Percentiles rank a stretch among this genome's conserved stretches.
Conservation (phyloP, 2,113 vertebrate genomes). For the Glaucomys volans region DNA sequence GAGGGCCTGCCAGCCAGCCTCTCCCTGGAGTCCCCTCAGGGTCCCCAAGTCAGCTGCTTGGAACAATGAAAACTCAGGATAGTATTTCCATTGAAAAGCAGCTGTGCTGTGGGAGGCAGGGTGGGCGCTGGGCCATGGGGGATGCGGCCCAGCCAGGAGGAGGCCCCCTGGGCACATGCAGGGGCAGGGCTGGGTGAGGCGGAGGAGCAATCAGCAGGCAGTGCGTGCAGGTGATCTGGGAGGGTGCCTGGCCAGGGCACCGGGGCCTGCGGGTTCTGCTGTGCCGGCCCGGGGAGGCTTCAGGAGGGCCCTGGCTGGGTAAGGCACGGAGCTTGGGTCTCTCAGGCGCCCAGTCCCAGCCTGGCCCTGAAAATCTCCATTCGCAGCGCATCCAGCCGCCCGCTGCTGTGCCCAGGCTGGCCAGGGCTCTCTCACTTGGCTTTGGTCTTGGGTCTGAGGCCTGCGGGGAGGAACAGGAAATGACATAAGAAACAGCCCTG, state of each 20-base stretch:
- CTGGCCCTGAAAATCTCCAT: neutral
- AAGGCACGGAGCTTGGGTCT: slow-evolving; percentile 66
- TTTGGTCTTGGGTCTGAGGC: slow-evolving; percentile 72
- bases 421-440: slow-evolving; percentile 38
- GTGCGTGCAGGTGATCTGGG: neutral
- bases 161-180: neutral
- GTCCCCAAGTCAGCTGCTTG: neutral
- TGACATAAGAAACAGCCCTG: fast-evolving
- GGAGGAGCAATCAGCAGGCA: neutral
- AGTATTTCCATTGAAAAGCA: fast-evolving
- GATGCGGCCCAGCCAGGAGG: neutral
- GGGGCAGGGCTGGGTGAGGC: neutral
- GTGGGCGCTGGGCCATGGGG: no score
- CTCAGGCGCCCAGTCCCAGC: slow-evolving; percentile 2
- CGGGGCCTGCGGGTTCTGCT: neutral
- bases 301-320: neutral
- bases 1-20: no score
- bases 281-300: neutral
- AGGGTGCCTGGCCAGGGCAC: neutral
- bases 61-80: fast-evolving
- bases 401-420: fast-evolving
- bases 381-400: neutral
- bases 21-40: fast-evolving
- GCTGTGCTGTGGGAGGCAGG: neutral
- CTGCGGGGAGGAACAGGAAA: slow-evolving; percentile 51